Evolutionary conservation across 2,113 vertebrate species (phyloP).

Genomic region (Agapornis roseicollis): DNA sequence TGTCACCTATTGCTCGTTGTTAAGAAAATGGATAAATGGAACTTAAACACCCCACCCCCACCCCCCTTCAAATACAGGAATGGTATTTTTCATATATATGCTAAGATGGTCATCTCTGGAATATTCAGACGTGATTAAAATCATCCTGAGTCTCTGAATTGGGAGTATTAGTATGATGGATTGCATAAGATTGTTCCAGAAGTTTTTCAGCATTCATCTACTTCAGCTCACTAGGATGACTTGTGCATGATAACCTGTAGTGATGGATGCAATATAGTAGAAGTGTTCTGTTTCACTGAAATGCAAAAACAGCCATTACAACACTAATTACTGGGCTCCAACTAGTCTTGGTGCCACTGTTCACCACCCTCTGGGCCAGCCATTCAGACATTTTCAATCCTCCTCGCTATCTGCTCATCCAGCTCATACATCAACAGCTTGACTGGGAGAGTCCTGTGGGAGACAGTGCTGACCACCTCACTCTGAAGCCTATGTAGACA

Average conservation of each 20-base stretch:
- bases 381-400: background rate
- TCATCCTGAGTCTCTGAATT: background rate
- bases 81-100: background rate
- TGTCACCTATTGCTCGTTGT: background rate
- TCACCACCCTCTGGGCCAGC: background rate
- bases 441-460: rapidly evolving
- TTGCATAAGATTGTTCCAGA: background rate
- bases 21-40: background rate
- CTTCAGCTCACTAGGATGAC: background rate
- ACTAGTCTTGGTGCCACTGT: background rate
- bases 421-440: background rate
- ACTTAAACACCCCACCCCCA: too few species aligned
- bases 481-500: background rate
- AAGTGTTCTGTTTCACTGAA: background rate
- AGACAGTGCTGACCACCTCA: background rate
- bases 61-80: background rate
- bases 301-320: background rate
- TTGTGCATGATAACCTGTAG: background rate
- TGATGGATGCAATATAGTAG: background rate
- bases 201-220: background rate
- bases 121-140: background rate
- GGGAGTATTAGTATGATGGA: background rate
- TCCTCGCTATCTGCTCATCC: background rate
- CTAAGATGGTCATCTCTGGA: background rate
- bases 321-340: background rate